A percentile compares a stretch with the other conserved stretches of the same genome.
These are phyloP conservation scores for Tigriopus californicus DNA, from an alignment of 2,888 invertebrate species.

Conservation along the genomic window DNA sequence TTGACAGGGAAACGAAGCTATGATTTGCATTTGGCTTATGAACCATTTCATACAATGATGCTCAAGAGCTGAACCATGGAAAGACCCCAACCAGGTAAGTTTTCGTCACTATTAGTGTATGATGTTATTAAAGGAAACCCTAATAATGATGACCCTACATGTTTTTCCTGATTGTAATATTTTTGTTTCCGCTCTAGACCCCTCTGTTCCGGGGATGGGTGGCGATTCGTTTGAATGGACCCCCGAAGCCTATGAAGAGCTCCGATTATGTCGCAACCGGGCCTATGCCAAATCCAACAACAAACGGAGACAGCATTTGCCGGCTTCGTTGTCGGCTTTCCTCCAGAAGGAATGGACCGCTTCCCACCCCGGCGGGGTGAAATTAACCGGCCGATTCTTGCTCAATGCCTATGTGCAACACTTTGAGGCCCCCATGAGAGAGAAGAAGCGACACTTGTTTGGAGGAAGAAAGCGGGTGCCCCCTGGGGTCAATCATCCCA, in stretches of 20 bases:
- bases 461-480: not conserved
- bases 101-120: no score
- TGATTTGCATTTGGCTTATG: no score
- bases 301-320: constrained; percentile 6
- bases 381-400: not conserved
- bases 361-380: not conserved
- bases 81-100: no score
- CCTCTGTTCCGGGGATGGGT: no score
- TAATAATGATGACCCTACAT: no score
- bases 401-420: not conserved
- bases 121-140: no score
- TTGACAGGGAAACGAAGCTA: no score
- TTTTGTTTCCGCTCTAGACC: no score
- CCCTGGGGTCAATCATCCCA: no score
- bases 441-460: not conserved
- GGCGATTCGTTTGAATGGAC: not conserved
- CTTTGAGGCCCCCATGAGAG: not conserved
- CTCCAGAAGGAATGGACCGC: constrained; percentile 7
- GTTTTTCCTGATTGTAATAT: no score
- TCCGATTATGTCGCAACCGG: constrained; percentile 7
- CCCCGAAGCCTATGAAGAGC: not conserved
- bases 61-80: no score
- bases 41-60: no score
- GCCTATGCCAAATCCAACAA: constrained; percentile 8
- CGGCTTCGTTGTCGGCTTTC: not conserved